Evolutionary conservation across 2,797 vertebrate genomes (phyloP).

Genomic region (Falco naumanni): DNA sequence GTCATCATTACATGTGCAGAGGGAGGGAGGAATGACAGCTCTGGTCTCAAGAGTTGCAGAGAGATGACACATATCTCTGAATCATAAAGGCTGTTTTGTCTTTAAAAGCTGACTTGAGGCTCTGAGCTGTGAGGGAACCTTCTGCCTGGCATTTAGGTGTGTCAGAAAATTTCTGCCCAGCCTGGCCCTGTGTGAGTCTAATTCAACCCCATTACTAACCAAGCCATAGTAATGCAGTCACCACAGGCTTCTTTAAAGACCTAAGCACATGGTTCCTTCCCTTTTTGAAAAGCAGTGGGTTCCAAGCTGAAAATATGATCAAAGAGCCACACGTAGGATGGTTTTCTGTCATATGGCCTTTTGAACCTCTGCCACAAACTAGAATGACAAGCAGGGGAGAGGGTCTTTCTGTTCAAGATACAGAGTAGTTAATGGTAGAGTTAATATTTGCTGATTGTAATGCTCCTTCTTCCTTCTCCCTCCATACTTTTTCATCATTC

Average conservation of each 20-base stretch:
- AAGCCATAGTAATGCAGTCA: neutral
- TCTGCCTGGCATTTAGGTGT: neutral
- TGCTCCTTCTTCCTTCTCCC: accelerated
- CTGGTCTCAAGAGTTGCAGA: neutral
- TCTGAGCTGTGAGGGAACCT: neutral
- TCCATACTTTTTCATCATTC: neutral
- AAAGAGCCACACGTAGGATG: neutral
- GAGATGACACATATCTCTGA: neutral
- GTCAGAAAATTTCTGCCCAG: neutral
- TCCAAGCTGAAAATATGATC: neutral
- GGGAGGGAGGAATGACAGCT: constrained; percentile 14
- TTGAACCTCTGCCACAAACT: neutral
- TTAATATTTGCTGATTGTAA: neutral
- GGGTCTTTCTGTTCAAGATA: neutral
- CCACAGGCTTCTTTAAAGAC: neutral
- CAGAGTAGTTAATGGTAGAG: neutral
- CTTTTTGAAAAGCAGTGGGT: neutral
- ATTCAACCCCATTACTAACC: neutral
- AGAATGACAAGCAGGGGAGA: neutral
- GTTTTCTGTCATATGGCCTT: neutral
- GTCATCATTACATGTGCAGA: constrained; percentile 11
- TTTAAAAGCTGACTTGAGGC: constrained; percentile 15
- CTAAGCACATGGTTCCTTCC: neutral
- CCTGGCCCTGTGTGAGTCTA: neutral
- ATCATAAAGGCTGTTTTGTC: constrained; percentile 21